Evolutionary conservation across 2,113 vertebrate genomes (phyloP).

Genomic region (Syrrhaptes paradoxus): DNA sequence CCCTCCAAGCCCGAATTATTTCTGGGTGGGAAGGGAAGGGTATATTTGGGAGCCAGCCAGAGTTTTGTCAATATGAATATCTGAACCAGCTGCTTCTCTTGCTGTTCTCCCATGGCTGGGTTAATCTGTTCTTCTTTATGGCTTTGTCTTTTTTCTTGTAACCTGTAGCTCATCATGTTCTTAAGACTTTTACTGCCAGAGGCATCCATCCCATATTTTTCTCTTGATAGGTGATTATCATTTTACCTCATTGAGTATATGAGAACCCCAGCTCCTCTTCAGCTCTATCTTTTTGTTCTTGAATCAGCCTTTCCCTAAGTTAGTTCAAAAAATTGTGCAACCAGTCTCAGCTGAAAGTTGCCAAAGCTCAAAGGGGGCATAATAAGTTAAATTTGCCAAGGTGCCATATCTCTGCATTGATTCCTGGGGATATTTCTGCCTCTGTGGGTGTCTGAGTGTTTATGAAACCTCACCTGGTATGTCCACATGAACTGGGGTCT

Average conservation of each 20-base stretch:
- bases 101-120: conserved; percentile 5
- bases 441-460: background rate
- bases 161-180: background rate
- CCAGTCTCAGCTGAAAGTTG: background rate
- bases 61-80: conserved; percentile 52
- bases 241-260: background rate
- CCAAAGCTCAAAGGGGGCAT: background rate
- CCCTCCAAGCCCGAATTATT: conserved; percentile 6
- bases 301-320: background rate
- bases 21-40: conserved; percentile 47
- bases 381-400: background rate
- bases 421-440: background rate
- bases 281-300: background rate
- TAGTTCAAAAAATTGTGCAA: background rate
- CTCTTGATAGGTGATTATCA: background rate
- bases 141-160: background rate
- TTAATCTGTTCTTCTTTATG: conserved; percentile 1
- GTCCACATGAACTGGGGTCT: background rate
- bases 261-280: background rate
- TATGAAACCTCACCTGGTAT: background rate
- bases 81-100: conserved; percentile 57
- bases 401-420: background rate
- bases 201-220: background rate
- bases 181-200: background rate
- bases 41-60: conserved; percentile 42